Evolutionary conservation across 2,888 invertebrate genomes (phyloP), one percentile per base, ranked within the genome.

Genomic region (Euclidia mi): DNA sequence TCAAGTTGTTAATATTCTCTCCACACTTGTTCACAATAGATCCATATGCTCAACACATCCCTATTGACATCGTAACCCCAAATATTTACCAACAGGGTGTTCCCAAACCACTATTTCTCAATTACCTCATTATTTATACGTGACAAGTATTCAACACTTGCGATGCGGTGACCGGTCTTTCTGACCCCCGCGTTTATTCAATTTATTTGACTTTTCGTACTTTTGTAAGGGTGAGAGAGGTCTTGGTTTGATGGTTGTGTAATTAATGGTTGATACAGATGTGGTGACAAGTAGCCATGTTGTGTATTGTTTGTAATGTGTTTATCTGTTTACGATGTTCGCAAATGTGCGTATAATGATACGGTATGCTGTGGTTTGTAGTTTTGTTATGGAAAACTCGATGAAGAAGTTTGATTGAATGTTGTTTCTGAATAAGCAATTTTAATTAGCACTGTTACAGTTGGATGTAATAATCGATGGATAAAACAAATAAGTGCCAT

Each of bases 41-140:
- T 81, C 81, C 80, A 79, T 61, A 76, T 50, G 58, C 53, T 58
- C 48, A 11, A 40, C 45, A 50, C 50, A 67, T 71, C 71, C 71
- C 68, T 47, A 50, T 58, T 61, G 18, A 38, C 14, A 51, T 52
- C 45, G 44, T 51, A 53, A 63, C 75, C 69, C 75, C 41, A 71
- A 74, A 73, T 60, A 64, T 71, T 69, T 59, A 69, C 55, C 48
- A 42, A 56, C 62, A 64, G 73, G 78, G 81, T 79, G 73, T 66
- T 68, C 61, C 65, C 56, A 72, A 56, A 84, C 84, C 85, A 83
- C 71, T 87, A 84, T 87, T 89, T 84, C 65, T 84, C 91, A 92
- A 93, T 93, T 92, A 92, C 74, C 83, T 89, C 85, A 91, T 93
- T 92, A 92, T 93, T 92, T 92, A 92, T 91, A 80, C 87, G 84